phyloP scores from a whole-genome alignment of 2,113 vertebrate species.

The Apteryx mantelli region DNA sequence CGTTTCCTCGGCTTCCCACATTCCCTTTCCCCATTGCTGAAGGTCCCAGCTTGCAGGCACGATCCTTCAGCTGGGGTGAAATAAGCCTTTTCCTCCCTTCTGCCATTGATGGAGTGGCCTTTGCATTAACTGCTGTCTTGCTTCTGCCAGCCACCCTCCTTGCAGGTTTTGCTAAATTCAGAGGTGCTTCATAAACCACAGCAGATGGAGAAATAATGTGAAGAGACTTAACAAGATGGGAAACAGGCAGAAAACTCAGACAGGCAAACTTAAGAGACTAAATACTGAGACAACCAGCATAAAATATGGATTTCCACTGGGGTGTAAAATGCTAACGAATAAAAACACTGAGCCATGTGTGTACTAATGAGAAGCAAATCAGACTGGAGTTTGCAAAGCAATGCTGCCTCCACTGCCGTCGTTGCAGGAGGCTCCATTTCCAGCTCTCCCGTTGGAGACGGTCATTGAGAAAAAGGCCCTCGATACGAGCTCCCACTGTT shows the following conservation, averaged over 20 bases:
- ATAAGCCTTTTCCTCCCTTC: not conserved
- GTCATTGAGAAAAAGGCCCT: not conserved
- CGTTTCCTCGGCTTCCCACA: not conserved
- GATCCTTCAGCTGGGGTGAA: not conserved
- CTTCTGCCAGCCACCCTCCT: not conserved
- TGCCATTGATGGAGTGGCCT: not conserved
- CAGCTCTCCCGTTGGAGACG: not conserved
- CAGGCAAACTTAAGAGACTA: constrained; percentile 3
- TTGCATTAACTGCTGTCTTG: not conserved
- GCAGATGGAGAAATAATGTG: not conserved
- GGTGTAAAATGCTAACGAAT: constrained; percentile 49
- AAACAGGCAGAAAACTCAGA: not conserved
- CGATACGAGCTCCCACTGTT: rapidly evolving
- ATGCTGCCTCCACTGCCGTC: not conserved
- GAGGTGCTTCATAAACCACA: not conserved
- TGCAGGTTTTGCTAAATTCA: not conserved
- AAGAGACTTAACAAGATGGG: not conserved
- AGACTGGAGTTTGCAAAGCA: constrained; percentile 13
- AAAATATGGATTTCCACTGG: constrained; percentile 44
- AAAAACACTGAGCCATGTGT: constrained; percentile 20
- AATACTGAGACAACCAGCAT: constrained; percentile 22
- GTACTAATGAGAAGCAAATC: constrained; percentile 54
- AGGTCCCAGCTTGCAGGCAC: not conserved
- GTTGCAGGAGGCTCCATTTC: not conserved
- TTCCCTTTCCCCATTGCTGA: not conserved